These are phyloP conservation scores for Hanleya hanleyi DNA, from an alignment of 2,888 invertebrate species.

Conservation along the genomic window DNA sequence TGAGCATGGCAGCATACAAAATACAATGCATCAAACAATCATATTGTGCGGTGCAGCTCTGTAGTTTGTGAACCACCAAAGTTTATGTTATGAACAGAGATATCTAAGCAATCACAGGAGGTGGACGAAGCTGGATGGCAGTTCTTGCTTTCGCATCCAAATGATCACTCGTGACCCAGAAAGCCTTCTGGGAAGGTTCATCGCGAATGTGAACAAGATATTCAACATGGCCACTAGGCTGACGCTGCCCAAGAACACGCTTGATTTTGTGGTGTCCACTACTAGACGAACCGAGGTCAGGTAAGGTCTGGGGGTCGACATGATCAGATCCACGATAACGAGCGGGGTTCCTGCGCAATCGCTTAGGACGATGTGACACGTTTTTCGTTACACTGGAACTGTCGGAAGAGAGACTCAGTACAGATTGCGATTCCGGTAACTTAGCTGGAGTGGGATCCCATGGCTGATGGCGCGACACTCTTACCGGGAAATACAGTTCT, in stretches of 20 bases:
- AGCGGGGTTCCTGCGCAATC: background rate
- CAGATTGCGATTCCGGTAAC: no score
- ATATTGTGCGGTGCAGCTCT: no score
- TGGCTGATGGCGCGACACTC: no score
- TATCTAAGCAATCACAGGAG: background rate
- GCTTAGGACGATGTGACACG: background rate
- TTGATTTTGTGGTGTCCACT: constrained; percentile 18
- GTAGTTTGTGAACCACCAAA: no score
- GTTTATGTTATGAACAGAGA: no score
- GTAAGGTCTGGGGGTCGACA: background rate
- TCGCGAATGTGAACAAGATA: constrained; percentile 31
- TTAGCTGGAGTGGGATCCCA: no score
- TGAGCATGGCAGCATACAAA: no score
- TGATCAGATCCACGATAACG: background rate
- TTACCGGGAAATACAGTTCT: constrained; percentile 17
- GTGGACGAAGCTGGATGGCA: background rate
- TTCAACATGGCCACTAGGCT: constrained; percentile 22
- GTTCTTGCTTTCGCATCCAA: background rate
- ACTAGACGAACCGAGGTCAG: background rate
- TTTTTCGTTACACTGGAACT: no score
- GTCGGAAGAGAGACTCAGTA: no score
- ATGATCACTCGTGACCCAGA: constrained; percentile 16
- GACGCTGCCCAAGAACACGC: constrained; percentile 29
- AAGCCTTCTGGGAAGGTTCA: constrained; percentile 31
- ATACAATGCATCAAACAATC: no score